These are phyloP conservation scores for Bellardia bayeri DNA, from an alignment of 2,888 invertebrate genomes.

Conservation along the genomic window DNA sequence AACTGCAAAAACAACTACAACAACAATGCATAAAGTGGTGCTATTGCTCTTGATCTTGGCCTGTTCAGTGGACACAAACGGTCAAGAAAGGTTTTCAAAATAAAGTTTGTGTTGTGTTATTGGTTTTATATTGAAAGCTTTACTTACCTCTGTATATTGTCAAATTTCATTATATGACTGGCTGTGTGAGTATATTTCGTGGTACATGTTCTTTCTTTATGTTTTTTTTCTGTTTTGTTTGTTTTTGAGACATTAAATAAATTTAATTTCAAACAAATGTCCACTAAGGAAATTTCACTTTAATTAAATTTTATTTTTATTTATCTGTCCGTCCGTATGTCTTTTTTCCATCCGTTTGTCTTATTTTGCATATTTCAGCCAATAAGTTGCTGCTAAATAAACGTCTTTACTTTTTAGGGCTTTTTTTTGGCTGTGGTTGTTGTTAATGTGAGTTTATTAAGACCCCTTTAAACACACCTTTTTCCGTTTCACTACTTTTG, in stretches of 20 bases:
- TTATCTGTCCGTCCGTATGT: conserved; percentile 59
- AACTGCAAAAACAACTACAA: conserved; percentile 43
- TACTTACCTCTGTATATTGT: conserved; percentile 64
- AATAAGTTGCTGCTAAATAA: conserved; percentile 54
- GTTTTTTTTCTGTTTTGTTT: conserved; percentile 30
- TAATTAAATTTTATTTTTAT: conserved; percentile 73
- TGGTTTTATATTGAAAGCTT: conserved; percentile 55
- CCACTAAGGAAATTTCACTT: conserved; percentile 70
- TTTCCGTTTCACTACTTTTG: conserved; percentile 71
- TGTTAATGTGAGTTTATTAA: conserved; percentile 35
- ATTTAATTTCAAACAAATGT: conserved; percentile 67
- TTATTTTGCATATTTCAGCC: conserved; percentile 64
- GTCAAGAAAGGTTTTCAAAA: conserved; percentile 54
- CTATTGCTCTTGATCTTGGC: conserved; percentile 67
- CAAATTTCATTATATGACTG: conserved; percentile 63
- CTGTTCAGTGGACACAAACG: conserved; percentile 50
- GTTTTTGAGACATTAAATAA: conserved; percentile 62
- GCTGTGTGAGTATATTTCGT: conserved; percentile 47
- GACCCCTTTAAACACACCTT: conserved; percentile 62
- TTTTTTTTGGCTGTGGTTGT: conserved; percentile 36
- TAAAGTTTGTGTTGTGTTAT: conserved; percentile 15
- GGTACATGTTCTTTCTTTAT: conserved; percentile 41
- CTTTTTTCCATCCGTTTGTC: conserved; percentile 34
- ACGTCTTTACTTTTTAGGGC: conserved; percentile 15
- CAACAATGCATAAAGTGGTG: conserved; percentile 20